A percentile compares a stretch with the other conserved stretches of the same genome.
These are phyloP conservation scores for Dipodomys spectabilis DNA, from an alignment of 2,113 vertebrate genomes.

Conservation along the genomic window DNA sequence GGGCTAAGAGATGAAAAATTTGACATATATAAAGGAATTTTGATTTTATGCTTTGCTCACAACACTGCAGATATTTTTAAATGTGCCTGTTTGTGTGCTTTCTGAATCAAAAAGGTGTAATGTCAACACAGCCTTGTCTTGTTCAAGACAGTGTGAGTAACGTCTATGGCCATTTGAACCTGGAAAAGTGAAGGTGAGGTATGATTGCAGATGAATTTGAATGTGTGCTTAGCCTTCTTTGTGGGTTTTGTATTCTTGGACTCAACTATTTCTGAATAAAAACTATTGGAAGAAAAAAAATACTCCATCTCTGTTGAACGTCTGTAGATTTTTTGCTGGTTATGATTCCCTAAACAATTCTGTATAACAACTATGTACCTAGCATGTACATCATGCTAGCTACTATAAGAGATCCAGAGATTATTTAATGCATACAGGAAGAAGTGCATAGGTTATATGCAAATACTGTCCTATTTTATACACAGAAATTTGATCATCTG, in stretches of 20 bases:
- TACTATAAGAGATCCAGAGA: neutral
- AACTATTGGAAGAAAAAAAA: neutral
- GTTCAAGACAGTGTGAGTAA: neutral
- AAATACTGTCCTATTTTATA: neutral
- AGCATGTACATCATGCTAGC: neutral
- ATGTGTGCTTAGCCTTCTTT: neutral
- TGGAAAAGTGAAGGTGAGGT: slow-evolving; percentile 8
- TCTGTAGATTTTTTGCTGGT: neutral
- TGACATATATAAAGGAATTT: neutral
- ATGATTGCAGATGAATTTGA: slow-evolving; percentile 1
- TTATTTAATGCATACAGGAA: neutral
- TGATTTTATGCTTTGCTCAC: slow-evolving; percentile 48
- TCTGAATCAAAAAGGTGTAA: slow-evolving; percentile 8
- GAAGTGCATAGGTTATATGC: neutral
- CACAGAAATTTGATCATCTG: neutral
- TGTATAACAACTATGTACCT: too few relatives aligned
- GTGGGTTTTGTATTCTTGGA: neutral
- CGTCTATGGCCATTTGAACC: neutral
- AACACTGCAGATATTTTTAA: neutral
- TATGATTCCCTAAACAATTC: neutral
- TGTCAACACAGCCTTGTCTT: neutral
- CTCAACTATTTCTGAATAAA: neutral
- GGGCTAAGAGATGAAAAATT: neutral
- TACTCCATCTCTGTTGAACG: neutral
- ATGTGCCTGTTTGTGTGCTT: slow-evolving; percentile 40